Base-by-base conservation (phyloP, 2,113 vertebrate genomes). In the Microtus montanus region DNA sequence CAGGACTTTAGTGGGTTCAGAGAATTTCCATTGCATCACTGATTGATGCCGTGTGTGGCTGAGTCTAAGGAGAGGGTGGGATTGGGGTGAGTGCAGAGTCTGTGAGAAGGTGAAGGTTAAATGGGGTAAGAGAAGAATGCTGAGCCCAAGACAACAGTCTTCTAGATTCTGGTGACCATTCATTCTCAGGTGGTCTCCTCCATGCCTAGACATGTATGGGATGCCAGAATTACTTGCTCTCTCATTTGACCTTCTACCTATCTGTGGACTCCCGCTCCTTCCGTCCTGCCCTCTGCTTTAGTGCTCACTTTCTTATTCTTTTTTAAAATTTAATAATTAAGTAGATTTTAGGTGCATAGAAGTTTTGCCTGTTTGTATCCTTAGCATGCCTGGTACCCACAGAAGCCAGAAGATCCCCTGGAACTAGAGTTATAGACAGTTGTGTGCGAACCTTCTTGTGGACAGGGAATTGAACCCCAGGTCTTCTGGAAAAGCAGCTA, bases 281-380 rank as follows among this genome's bases (percentile, higher is more conserved):
- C 35, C 24, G 49, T 68, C 9, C 22, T 61, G 35, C 4, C n/a
- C 19, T 38, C 71, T 44, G 71, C 44, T 71, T 87, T 70, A 71
- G n/a, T 54, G 52, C 52, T 54, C 58, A 9, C 75, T 96, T 96
- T 61, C 20, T 66, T 78, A 92, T 17, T 61, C n/a, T 17, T 83
- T 83, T 54, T 41, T 10, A 2, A 47, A 47, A 14, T 77, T 77
- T 12, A 77, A 28, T 77, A 17, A 83, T 63, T 83, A 28, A 63
- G 41, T 84, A 3, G 61, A 61, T 83, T 63, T 61, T 63, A 28
- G 61, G 54, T 83, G 54, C 61, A 17, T 58, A 41, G 0, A 17
- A 22, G n/a, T 63, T 63, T 15, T 14, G 10, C 54, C 54, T 41
- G 54, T 83, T 13, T 63, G 20, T 83, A 41, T 61, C 33, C 54